phyloP scores from a whole-genome alignment of 2,888 invertebrate species.

The Phorcus lineatus region DNA sequence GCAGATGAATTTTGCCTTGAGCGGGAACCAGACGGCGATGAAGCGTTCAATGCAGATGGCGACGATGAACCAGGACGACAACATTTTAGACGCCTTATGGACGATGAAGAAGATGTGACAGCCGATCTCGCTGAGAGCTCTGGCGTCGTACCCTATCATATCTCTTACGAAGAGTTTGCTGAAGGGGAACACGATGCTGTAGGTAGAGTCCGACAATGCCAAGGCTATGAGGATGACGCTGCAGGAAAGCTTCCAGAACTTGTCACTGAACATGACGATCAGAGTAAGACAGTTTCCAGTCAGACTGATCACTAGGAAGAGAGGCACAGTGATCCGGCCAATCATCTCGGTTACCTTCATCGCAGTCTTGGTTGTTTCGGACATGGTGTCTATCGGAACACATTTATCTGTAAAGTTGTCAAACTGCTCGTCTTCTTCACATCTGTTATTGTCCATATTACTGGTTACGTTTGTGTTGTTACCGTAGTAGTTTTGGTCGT shows the following conservation, averaged over 20 bases:
- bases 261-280: slow-evolving; percentile 45
- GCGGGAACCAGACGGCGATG: slow-evolving; percentile 53
- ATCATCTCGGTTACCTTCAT: slow-evolving; percentile 32
- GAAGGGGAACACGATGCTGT: slow-evolving; percentile 53
- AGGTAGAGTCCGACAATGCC: slow-evolving; percentile 51
- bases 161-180: slow-evolving; percentile 53
- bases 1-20: slow-evolving; percentile 47
- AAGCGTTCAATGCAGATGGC: slow-evolving; percentile 55
- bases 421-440: no score
- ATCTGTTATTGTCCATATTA: no score
- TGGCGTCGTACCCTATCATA: slow-evolving; percentile 48
- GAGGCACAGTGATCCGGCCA: slow-evolving; percentile 44
- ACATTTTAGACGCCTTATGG: slow-evolving; percentile 55
- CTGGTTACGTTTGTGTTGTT: no score
- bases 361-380: no score
- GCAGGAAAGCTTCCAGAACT: slow-evolving; percentile 45
- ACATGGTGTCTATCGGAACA: no score
- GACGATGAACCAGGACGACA: slow-evolving; percentile 61
- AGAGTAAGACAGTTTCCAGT: slow-evolving; percentile 54
- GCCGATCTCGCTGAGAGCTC: slow-evolving; percentile 47
- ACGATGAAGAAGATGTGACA: slow-evolving; percentile 58
- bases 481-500: no score
- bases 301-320: slow-evolving; percentile 48
- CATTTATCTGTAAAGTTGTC: no score
- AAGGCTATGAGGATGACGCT: slow-evolving; percentile 52